Conservation (phyloP, 1,140 invertebrate genomes). For the Prorops nasuta region DNA sequence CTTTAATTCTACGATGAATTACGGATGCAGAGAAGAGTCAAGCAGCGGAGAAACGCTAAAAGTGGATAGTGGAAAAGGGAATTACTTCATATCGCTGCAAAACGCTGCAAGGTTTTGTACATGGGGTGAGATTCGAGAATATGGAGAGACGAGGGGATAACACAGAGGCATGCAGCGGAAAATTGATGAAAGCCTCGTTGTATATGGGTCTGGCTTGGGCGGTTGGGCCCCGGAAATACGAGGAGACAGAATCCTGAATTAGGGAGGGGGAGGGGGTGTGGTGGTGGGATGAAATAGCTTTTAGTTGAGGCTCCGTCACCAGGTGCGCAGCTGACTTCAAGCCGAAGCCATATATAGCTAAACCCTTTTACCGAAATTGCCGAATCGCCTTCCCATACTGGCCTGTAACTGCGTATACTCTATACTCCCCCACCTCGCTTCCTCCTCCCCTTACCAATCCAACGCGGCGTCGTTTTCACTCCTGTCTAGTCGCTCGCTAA, state of each 20-base stretch:
- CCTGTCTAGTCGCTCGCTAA: neutral
- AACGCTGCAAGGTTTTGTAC: too few species aligned
- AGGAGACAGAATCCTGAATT: too few species aligned
- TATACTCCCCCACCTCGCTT: neutral
- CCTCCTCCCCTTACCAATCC: neutral
- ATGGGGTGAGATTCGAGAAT: too few species aligned
- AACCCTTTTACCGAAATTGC: slow-evolving; percentile 48
- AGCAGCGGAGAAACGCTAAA: too few species aligned
- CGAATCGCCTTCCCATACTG: slow-evolving; percentile 14
- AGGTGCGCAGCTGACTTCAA: slow-evolving; percentile 23
- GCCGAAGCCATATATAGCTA: slow-evolving; percentile 24
- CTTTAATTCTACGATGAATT: too few species aligned
- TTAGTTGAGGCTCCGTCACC: slow-evolving; percentile 34
- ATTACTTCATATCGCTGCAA: slow-evolving; percentile 7
- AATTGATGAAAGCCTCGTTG: slow-evolving; percentile 30
- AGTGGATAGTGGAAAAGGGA: neutral
- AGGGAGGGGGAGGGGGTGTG: neutral
- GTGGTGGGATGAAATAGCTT: slow-evolving; percentile 37
- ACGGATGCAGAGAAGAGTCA: too few species aligned
- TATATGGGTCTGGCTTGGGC: too few species aligned
- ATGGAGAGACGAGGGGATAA: too few species aligned
- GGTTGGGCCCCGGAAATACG: too few species aligned
- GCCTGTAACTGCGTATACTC: slow-evolving; percentile 1
- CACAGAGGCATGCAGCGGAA: too few species aligned
- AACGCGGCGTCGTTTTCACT: neutral